Evolutionary conservation across 2,888 invertebrate species (phyloP).

Genomic region (Microplitis manilae): DNA sequence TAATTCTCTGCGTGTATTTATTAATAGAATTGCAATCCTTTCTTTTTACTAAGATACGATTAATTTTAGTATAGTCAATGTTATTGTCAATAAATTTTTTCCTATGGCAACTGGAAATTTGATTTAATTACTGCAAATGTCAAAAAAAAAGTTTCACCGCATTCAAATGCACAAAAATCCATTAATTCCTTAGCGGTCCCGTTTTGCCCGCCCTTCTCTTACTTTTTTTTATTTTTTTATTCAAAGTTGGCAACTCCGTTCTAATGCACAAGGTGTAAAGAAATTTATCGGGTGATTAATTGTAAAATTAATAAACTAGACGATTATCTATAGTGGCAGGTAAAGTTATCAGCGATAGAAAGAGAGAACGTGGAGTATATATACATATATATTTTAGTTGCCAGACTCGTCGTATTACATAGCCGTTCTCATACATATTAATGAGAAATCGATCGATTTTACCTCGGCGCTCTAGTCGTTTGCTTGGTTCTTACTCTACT

Average conservation of each 20-base stretch:
- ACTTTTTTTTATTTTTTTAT: constrained; percentile 13
- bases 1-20: no score
- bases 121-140: no score
- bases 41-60: no score
- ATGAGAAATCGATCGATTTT: constrained; percentile 66
- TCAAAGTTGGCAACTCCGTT: background rate
- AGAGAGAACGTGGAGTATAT: background rate
- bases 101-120: no score
- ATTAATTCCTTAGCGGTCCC: no score
- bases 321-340: constrained; percentile 25
- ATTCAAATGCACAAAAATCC: no score
- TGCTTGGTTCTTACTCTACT: constrained; percentile 57
- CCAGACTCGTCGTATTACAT: constrained; percentile 29
- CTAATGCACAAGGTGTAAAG: background rate
- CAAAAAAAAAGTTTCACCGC: no score
- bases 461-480: constrained; percentile 41
- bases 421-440: constrained; percentile 69
- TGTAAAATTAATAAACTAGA: constrained; percentile 26
- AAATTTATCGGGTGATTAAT: constrained; percentile 15
- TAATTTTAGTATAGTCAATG: no score
- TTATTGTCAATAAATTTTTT: no score
- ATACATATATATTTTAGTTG: background rate
- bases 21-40: no score
- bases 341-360: background rate
- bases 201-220: no score